These are phyloP conservation scores for Poecilus cupreus DNA, from an alignment of 2,888 invertebrate genomes.

Conservation along the genomic window DNA sequence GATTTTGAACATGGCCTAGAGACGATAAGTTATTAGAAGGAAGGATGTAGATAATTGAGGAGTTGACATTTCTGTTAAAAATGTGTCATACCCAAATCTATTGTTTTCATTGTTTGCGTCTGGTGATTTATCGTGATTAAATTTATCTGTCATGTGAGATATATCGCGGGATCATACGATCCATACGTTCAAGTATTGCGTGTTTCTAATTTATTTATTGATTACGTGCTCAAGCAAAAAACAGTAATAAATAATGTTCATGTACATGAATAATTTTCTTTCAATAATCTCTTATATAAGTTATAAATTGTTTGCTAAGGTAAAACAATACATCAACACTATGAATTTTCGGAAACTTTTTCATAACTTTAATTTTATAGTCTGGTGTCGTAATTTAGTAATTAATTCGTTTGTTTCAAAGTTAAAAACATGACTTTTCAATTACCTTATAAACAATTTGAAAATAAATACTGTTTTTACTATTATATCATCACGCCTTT, in stretches of 20 bases:
- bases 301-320: neutral
- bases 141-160: constrained; percentile 8
- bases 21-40: neutral
- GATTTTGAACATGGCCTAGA: constrained; percentile 21
- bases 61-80: constrained; percentile 24
- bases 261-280: constrained; percentile 9
- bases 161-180: constrained; percentile 27
- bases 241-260: neutral
- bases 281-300: neutral
- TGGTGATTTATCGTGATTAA: constrained; percentile 26
- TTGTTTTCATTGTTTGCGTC: neutral
- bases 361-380: too few relatives aligned
- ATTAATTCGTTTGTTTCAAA: too few relatives aligned
- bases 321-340: neutral
- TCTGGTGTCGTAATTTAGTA: too few relatives aligned
- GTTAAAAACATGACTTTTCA: too few relatives aligned
- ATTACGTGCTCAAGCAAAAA: neutral
- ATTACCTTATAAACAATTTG: too few relatives aligned
- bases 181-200: neutral
- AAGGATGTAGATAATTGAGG: neutral
- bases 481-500: too few relatives aligned
- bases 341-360: too few relatives aligned
- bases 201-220: constrained; percentile 10
- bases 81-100: neutral
- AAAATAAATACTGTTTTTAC: too few relatives aligned